Evolutionary conservation across 2,888 invertebrate species (phyloP).

Genomic region (Megastigmus dorsalis): DNA sequence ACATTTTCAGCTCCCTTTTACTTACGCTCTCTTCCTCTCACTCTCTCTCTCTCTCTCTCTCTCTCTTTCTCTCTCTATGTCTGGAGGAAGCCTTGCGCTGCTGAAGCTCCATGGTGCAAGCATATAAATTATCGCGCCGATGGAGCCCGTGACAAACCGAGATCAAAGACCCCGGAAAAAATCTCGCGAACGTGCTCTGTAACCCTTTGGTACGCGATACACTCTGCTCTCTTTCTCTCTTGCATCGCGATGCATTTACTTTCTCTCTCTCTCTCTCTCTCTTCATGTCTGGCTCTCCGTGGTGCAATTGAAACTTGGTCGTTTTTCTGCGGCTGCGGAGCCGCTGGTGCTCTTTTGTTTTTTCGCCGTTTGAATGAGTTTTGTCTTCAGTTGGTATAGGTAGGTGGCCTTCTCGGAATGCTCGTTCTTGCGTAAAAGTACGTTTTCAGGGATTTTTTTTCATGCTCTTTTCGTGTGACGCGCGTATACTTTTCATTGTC

Average conservation of each 20-base stretch:
- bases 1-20: slow-evolving; percentile 6
- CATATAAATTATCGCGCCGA: slow-evolving; percentile 48
- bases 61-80: too few species aligned
- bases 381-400: too few species aligned
- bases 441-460: too few species aligned
- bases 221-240: not conserved
- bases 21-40: too few species aligned
- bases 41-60: too few species aligned
- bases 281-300: not conserved
- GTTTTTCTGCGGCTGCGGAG: too few species aligned
- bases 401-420: too few species aligned
- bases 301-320: not conserved
- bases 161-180: slow-evolving; percentile 48
- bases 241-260: not conserved
- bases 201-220: not conserved
- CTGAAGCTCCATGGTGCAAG: slow-evolving; percentile 4
- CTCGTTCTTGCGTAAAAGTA: too few species aligned
- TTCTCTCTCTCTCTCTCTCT: not conserved
- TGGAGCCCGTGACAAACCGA: slow-evolving; percentile 29
- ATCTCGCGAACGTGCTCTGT: not conserved
- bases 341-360: too few species aligned
- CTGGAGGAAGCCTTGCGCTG: not conserved
- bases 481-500: too few species aligned
- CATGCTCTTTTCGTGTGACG: too few species aligned
- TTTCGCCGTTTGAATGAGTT: too few species aligned